Evolutionary conservation across 2,888 invertebrate genomes (phyloP), one percentile per base, ranked within the genome.

Genomic region (Herminia tarsipennalis): DNA sequence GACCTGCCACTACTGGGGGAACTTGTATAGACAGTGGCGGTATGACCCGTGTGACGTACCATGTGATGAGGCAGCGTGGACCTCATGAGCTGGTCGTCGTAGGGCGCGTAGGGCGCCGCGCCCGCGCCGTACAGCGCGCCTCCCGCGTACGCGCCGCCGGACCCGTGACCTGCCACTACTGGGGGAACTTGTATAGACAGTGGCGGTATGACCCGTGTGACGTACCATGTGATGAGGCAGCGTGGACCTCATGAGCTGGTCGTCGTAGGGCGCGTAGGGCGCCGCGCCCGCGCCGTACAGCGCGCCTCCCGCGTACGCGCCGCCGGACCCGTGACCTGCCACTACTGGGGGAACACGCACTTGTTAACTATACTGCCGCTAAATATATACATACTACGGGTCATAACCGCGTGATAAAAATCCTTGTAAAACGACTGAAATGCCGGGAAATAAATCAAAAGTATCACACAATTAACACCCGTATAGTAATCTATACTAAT

Each of bases 181-280:
- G 20, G 3, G 20, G 20, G 3, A 3, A 4, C 4, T n/a, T n/a
- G n/a, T n/a, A n/a, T 4, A 27, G 3, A 5, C 20, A 5, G 20
- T 18, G 20, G 9, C 1, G n/a, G 3, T 10, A 2, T 10, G 3
- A 8, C 9, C 6, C 6, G 2, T 10, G 6, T n/a, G 9, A 18
- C 34, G 14, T 18, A 66, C 52, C 56, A 63, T 66, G 38, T 54
- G 59, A 35, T 39, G 55, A 13, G 51, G 63, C 8, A 66, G 24
- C 28, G 96, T 95, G 83, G 95, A 95, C 79, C 95, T 94, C 92
- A 97, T 93, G 81, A 96, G 87, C 85, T 97, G 97, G 17, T 77
- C 76, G 82, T 97, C 92, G 71, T 98, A 76, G 9, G 70, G 63
- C n/a, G 74, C 97, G 83, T 96, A 96, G 61, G 95, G 79, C 22